These are phyloP conservation scores for Aelia acuminata DNA, from an alignment of 2,888 invertebrate species.

Conservation along the genomic window DNA sequence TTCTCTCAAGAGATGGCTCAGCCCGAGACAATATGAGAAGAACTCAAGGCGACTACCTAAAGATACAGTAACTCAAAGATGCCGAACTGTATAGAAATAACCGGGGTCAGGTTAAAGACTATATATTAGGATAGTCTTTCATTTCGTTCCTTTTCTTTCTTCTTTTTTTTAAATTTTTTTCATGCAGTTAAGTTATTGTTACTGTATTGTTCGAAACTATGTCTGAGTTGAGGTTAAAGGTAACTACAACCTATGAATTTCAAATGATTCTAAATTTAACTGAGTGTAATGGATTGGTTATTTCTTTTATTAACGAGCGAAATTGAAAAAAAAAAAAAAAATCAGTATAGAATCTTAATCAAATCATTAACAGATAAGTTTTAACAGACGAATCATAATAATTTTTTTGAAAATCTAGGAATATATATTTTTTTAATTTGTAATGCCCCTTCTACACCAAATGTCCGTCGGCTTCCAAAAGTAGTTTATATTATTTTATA, in stretches of 20 bases:
- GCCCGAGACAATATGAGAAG: background rate
- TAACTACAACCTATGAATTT: background rate
- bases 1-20: slow-evolving; percentile 23
- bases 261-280: background rate
- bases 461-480: too few species aligned
- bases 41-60: slow-evolving; percentile 12
- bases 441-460: too few species aligned
- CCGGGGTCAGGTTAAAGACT: background rate
- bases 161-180: background rate
- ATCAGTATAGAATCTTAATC: too few species aligned
- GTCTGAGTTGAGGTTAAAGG: background rate
- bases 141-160: background rate
- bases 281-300: too few species aligned
- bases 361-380: too few species aligned
- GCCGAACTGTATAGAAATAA: slow-evolving; percentile 22
- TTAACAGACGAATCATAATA: too few species aligned
- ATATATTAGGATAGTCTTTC: background rate
- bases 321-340: too few species aligned
- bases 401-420: too few species aligned
- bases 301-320: too few species aligned
- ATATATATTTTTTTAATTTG: too few species aligned
- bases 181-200: background rate
- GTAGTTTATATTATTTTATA: too few species aligned
- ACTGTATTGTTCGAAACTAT: background rate
- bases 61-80: slow-evolving; percentile 37